Evolutionary conservation across 2,113 vertebrate genomes (phyloP), one percentile per base, ranked within the genome.

Genomic region (Dromas ardeola): DNA sequence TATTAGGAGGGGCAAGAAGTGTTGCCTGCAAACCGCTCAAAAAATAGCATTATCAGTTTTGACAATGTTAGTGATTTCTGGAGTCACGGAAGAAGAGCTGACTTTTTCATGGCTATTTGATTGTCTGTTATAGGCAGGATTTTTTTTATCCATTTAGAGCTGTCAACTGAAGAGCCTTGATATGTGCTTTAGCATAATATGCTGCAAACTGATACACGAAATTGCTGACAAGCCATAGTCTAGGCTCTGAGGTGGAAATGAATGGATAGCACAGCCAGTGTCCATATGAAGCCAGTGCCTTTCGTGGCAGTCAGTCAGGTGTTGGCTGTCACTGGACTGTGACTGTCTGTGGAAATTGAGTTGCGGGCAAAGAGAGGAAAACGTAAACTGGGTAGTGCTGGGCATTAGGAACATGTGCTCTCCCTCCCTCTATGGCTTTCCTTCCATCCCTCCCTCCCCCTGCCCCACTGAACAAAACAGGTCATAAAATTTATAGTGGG

Each of bases 401-500:
- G 27, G 10, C 15, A 3, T 7, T 66, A 38, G 23, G 15, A 79
- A 20, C 3, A 4, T 16, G 23, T 71, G 6, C 11, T 86, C 4
- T 30, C 30, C 19, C 25, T 78, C 85, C 14, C 38, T 9, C 36
- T 61, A 4, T 26, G 0, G 1, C 70, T 74, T 55, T 29, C 1
- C 13, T 86, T 83, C 17, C 30, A 19, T 58, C 13, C 4, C 13
- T 81, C 27, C 7, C 6, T 49, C 21, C 1, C 4, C 21, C 12
- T 1, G 11, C 12, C 47, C 32, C 58, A 30, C 12, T 2, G 5
- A 89, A 55, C 14, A 40, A 36, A 66, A 77, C 21, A 38, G n/a
- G 26, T 43, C 3, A 0, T 49, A 62, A 55, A 19, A 50, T 5
- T 69, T 80, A 11, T 0, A 36, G 36, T 26, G 34, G 21, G 38